Evolutionary conservation across 2,113 vertebrate genomes (phyloP), one percentile per base, ranked within the genome.

Genomic region (Peromyscus maniculatus): DNA sequence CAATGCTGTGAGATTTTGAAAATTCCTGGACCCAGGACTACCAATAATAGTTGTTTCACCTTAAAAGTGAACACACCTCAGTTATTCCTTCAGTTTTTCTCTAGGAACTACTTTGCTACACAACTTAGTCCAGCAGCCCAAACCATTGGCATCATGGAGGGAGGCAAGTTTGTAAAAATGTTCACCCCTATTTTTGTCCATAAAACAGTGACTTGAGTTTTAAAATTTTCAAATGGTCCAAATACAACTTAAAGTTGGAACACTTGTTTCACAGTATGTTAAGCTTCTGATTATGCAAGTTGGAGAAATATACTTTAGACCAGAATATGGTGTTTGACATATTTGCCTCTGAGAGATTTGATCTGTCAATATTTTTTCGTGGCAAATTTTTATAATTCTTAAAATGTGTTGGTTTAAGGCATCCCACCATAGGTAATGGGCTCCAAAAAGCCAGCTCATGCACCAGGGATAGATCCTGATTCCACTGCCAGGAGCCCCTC

Each of bases 331-430:
- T 79, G 71, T 64, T 79, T 49, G 31, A 83, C 83, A 2, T 7
- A 89, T 92, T 78, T 84, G 92, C 31, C 28, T 82, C 43, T 89
- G 49, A 87, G 55, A 94, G 28, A 88, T 93, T 69, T 97, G 66
- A 12, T 31, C 21, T 93, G 2, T 79, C 4, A 74, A 64, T 59
- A 84, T 64, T 83, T 94, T 33, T n/a, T 94, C 3, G 11, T 91
- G 55, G 13, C 49, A 93, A 86, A 82, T 1, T 3, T 86, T 21
- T 92, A 66, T 6, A 28, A 21, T 71, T 8, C 36, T 94, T 91
- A 33, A 94, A 75, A 75, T 24, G 2, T n/a, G 79, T 74, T 80
- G 49, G 16, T 31, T 72, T 91, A 49, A 55, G 55, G 55, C 55
- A 55, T 55, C 12, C 55, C 55, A 15, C 55, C 55, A 55, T 15